Evolutionary conservation across 2,113 vertebrate genomes (phyloP).

Genomic region (Malurus cyaneus): DNA sequence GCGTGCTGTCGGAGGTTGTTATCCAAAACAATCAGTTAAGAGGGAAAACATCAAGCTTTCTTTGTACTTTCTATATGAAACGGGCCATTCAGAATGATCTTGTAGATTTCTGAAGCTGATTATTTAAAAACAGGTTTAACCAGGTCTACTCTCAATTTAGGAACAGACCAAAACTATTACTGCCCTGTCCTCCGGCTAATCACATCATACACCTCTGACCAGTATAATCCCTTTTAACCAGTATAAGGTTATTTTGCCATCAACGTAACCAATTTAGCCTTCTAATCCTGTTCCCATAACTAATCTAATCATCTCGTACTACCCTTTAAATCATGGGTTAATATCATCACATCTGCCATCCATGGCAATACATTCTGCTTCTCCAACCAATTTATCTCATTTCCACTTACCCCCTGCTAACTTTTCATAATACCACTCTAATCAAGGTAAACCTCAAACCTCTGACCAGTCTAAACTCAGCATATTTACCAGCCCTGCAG

Average conservation of each 20-base stretch:
- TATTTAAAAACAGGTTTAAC: constrained; percentile 60
- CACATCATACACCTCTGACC: constrained; percentile 59
- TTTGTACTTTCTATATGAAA: constrained; percentile 76
- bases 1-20: constrained; percentile 87
- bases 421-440: neutral
- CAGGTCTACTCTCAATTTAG: constrained; percentile 48
- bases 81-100: constrained; percentile 70
- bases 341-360: constrained; percentile 34
- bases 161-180: constrained; percentile 64
- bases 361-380: neutral
- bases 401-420: constrained; percentile 15
- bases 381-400: neutral
- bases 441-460: neutral
- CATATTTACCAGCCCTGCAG: neutral
- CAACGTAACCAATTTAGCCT: constrained; percentile 53
- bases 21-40: constrained; percentile 93
- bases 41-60: constrained; percentile 74
- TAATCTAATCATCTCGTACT: constrained; percentile 52
- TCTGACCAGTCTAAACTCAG: neutral
- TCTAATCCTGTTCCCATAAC: constrained; percentile 57
- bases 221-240: constrained; percentile 52
- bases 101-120: constrained; percentile 65
- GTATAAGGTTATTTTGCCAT: constrained; percentile 45
- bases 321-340: constrained; percentile 55
- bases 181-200: constrained; percentile 34